These are phyloP conservation scores for Vimba vimba DNA, from an alignment of 2,113 vertebrate genomes.

Conservation along the genomic window DNA sequence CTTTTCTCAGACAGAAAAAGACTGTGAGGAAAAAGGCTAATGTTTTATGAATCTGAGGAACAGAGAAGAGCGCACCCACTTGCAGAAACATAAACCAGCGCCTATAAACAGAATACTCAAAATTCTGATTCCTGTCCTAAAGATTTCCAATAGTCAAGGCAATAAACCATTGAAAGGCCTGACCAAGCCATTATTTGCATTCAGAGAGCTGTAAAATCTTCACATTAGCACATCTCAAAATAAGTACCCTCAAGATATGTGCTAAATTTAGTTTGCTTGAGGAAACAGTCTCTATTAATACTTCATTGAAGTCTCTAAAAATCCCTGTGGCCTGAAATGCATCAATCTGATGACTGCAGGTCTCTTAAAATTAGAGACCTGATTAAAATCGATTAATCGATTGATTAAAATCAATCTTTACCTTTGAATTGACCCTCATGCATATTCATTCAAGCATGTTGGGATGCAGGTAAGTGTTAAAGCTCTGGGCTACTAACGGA, in stretches of 20 bases:
- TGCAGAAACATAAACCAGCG: no score
- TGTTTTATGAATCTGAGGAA: no score
- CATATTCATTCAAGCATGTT: neutral
- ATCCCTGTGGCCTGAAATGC: no score
- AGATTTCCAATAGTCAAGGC: neutral
- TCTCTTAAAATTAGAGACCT: neutral
- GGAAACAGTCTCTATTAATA: slow-evolving; percentile 24
- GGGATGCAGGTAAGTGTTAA: neutral
- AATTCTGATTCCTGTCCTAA: neutral
- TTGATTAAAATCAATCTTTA: neutral
- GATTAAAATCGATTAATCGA: no score
- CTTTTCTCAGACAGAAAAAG: no score
- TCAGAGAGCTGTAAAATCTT: neutral
- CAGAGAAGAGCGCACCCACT: no score
- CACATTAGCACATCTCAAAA: neutral
- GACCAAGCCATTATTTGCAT: neutral
- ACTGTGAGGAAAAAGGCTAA: no score
- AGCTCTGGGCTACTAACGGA: neutral
- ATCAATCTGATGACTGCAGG: slow-evolving; percentile 5
- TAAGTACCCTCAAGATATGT: neutral
- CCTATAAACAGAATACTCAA: neutral
- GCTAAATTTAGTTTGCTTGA: neutral
- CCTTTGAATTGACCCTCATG: neutral
- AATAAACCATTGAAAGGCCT: neutral
- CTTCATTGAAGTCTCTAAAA: slow-evolving; percentile 15